Percentiles rank a stretch among this genome's conserved stretches.
Conservation (phyloP, 2,113 vertebrate genomes). For the Trematocara marginatum region DNA sequence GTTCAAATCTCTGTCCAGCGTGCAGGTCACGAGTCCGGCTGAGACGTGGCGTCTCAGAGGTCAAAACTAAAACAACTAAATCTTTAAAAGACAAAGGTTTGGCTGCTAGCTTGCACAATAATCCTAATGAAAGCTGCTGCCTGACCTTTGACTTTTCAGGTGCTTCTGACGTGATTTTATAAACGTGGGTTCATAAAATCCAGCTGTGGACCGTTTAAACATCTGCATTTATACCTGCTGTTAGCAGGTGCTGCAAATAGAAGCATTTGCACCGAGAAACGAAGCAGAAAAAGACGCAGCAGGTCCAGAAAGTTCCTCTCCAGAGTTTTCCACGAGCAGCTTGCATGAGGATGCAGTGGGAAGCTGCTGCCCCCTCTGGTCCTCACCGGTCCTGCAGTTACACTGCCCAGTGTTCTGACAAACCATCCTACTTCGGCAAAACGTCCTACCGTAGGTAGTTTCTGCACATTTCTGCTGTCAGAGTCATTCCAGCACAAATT, state of each 20-base stretch:
- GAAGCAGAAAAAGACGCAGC: neutral
- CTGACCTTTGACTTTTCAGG: neutral
- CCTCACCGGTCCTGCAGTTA: fast-evolving
- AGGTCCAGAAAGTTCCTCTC: neutral
- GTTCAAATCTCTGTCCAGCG: neutral
- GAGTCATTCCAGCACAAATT: too few species aligned
- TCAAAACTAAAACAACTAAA: fast-evolving
- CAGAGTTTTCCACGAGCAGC: neutral
- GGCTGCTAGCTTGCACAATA: neutral
- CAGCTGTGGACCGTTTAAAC: neutral
- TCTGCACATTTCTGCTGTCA: too few species aligned
- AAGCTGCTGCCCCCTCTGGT: neutral
- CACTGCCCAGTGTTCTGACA: neutral
- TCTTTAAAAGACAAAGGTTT: fast-evolving
- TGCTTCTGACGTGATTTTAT: neutral
- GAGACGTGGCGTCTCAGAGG: neutral
- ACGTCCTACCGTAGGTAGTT: too few species aligned
- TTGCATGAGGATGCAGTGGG: fast-evolving
- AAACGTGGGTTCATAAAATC: neutral
- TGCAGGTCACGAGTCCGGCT: neutral
- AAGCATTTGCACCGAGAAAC: neutral
- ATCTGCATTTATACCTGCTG: neutral
- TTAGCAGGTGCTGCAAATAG: neutral
- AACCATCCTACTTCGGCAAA: too few species aligned
- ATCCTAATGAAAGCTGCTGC: neutral